Evolutionary conservation across 2,797 vertebrate genomes (phyloP).

Genomic region (Rhincodon typus): DNA sequence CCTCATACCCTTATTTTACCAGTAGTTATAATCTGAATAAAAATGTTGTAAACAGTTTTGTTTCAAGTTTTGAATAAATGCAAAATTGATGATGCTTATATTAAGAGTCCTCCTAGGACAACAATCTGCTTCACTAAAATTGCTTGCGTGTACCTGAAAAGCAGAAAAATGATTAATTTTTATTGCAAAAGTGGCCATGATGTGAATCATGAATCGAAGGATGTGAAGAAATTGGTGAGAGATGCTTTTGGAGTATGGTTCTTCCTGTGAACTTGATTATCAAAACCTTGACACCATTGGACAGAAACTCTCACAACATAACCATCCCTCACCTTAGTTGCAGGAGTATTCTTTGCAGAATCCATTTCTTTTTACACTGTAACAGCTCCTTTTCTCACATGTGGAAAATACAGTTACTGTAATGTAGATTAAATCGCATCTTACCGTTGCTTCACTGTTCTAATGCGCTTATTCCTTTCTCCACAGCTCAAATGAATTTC

Average conservation of each 20-base stretch:
- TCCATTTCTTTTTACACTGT: background rate
- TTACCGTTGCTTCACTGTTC: slow-evolving; percentile 26
- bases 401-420: slow-evolving; percentile 23
- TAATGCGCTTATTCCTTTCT: slow-evolving; percentile 21
- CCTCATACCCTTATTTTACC: background rate
- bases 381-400: background rate
- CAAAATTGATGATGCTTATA: background rate
- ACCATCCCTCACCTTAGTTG: background rate
- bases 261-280: background rate
- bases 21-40: background rate
- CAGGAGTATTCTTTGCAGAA: background rate
- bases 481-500: slow-evolving; percentile 33
- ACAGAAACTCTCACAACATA: background rate
- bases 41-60: background rate
- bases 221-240: background rate
- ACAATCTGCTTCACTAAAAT: background rate
- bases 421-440: slow-evolving; percentile 32
- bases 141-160: background rate
- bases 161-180: background rate
- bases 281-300: background rate
- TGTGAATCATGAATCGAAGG: background rate
- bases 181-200: background rate
- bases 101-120: background rate
- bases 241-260: background rate
- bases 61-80: no score